Percentiles rank a stretch among this genome's conserved stretches.
Conservation (phyloP, 2,888 invertebrate genomes). For the Lepidonotus clava region DNA sequence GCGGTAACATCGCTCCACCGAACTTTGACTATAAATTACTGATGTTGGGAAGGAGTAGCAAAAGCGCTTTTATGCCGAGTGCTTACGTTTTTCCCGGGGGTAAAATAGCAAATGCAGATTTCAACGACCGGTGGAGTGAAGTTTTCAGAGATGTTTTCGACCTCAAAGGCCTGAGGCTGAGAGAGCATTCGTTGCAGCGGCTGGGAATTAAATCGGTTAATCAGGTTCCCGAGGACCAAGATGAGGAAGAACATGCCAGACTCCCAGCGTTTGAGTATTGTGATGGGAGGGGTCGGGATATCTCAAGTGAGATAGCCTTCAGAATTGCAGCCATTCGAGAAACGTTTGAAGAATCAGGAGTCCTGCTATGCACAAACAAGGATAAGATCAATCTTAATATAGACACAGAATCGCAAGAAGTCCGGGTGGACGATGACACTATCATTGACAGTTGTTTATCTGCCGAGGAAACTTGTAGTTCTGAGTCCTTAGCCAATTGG, state of each 20-base stretch:
- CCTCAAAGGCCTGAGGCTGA: background rate
- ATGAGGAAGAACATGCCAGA: background rate
- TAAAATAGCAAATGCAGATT: slow-evolving; percentile 86
- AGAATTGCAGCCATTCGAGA: slow-evolving; percentile 92
- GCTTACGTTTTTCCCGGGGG: slow-evolving; percentile 95
- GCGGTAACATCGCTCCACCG: background rate
- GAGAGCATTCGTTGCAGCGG: background rate
- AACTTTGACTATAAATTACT: slow-evolving; percentile 74
- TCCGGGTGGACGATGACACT: background rate
- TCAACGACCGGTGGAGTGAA: slow-evolving; percentile 86
- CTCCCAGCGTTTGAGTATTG: slow-evolving; percentile 50
- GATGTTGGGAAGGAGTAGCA: slow-evolving; percentile 84
- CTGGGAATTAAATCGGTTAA: background rate
- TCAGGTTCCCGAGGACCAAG: background rate
- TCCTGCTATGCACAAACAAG: slow-evolving; percentile 78
- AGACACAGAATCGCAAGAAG: background rate
- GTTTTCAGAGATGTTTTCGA: slow-evolving; percentile 81
- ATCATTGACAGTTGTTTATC: background rate
- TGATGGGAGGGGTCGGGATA: background rate
- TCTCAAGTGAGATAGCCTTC: slow-evolving; percentile 85
- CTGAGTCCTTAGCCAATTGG: slow-evolving; percentile 40
- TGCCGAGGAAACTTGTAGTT: background rate
- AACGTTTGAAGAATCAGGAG: slow-evolving; percentile 94
- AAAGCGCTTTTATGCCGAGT: slow-evolving; percentile 88
- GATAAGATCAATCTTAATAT: background rate